Conservation (phyloP, 2,888 invertebrate species). For the Drosophila monieri region DNA sequence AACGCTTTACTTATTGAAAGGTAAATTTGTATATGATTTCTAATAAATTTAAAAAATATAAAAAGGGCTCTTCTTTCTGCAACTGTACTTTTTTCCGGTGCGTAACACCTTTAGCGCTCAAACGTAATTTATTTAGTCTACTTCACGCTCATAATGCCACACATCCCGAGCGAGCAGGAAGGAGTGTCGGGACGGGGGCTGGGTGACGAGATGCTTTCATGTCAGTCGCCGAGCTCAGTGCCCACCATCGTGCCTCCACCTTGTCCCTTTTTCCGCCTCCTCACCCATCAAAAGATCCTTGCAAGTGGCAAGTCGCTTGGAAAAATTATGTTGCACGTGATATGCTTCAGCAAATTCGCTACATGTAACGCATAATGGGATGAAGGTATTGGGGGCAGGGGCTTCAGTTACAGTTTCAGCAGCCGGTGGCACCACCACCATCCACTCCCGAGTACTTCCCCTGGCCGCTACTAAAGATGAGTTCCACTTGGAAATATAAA, state of each 20-base stretch:
- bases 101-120: constrained; percentile 69
- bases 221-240: constrained; percentile 50
- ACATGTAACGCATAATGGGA: constrained; percentile 39
- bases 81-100: constrained; percentile 39
- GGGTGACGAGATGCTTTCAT: constrained; percentile 50
- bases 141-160: constrained; percentile 74
- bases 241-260: neutral
- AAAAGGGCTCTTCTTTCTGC: too few species aligned
- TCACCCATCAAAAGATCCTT: constrained; percentile 12
- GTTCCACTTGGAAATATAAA: constrained; percentile 79
- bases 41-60: too few species aligned
- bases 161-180: constrained; percentile 34
- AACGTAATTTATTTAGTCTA: constrained; percentile 77
- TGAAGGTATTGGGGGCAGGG: constrained; percentile 12
- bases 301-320: constrained; percentile 76
- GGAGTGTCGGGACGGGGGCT: neutral
- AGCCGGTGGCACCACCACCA: constrained; percentile 4
- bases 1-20: too few species aligned
- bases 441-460: neutral
- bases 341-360: constrained; percentile 78
- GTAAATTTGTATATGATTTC: too few species aligned
- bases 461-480: constrained; percentile 68
- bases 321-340: constrained; percentile 83
- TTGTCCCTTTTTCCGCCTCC: neutral
- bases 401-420: constrained; percentile 11